phyloP scores from a whole-genome alignment of 2,888 invertebrate species.

The Nephrotoma flavescens region DNA sequence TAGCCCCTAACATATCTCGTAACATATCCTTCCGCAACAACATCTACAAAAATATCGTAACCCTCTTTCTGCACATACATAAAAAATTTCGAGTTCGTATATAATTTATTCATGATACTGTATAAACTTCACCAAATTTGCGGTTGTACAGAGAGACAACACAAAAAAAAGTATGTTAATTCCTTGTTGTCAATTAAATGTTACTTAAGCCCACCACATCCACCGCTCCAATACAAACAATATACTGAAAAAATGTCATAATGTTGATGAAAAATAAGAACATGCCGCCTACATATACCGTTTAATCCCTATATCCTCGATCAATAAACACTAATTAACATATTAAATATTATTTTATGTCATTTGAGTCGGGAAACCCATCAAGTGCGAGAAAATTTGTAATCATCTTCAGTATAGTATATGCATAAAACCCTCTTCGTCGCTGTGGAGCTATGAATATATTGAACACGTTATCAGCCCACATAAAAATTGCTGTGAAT shows the following conservation, averaged over 20 bases:
- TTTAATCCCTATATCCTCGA: background rate
- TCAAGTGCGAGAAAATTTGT: background rate
- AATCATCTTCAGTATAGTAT: background rate
- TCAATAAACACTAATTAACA: background rate
- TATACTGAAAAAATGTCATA: too few relatives aligned
- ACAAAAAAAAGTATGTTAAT: background rate
- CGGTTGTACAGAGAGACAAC: background rate
- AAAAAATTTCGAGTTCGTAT: background rate
- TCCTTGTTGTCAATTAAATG: background rate
- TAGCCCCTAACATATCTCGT: background rate
- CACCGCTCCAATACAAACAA: background rate
- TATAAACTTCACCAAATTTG: background rate
- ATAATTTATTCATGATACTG: background rate
- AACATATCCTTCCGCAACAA: background rate
- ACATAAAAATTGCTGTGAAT: background rate
- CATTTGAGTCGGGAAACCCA: background rate
- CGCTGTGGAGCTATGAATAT: background rate
- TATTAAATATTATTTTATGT: background rate
- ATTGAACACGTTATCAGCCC: background rate
- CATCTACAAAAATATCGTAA: background rate
- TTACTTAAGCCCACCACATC: background rate
- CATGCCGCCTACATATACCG: background rate
- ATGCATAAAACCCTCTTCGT: background rate
- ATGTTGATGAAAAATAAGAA: too few relatives aligned
- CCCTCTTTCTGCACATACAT: background rate